A percentile compares a stretch with the other conserved stretches of the same genome.
Evolutionary conservation across 2,888 invertebrate species (phyloP).

Genomic region (Hybos culiciformis): DNA sequence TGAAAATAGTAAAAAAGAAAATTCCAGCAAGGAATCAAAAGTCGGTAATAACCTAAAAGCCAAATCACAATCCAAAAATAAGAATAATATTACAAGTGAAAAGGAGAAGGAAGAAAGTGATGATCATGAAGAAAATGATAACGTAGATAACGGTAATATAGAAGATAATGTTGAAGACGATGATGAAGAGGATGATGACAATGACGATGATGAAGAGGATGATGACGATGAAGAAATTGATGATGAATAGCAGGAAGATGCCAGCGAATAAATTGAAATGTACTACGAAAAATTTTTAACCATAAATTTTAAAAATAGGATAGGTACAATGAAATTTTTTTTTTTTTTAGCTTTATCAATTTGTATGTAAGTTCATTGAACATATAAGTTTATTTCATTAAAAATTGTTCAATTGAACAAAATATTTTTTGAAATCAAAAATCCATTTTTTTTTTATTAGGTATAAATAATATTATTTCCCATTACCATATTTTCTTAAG

Average conservation of each 20-base stretch:
- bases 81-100: conserved; percentile 9
- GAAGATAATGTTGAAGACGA: not conserved
- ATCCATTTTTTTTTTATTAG: not conserved
- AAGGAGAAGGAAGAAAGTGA: conserved; percentile 5
- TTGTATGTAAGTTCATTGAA: no score
- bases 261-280: conserved; percentile 5
- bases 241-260: not conserved
- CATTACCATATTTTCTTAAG: no score
- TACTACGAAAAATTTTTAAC: no score
- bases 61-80: not conserved
- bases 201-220: conserved; percentile 9
- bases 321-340: no score
- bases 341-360: no score
- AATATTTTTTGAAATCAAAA: not conserved
- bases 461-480: no score
- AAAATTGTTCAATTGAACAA: not conserved
- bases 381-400: no score
- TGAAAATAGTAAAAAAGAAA: not conserved
- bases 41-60: not conserved
- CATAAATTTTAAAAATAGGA: no score
- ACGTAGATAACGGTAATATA: conserved; percentile 10
- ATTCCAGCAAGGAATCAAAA: not conserved
- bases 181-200: conserved; percentile 3
- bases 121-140: conserved; percentile 9
- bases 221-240: conserved; percentile 8